Conservation (phyloP, 2,888 invertebrate genomes). For the Nemoura dubitans region DNA sequence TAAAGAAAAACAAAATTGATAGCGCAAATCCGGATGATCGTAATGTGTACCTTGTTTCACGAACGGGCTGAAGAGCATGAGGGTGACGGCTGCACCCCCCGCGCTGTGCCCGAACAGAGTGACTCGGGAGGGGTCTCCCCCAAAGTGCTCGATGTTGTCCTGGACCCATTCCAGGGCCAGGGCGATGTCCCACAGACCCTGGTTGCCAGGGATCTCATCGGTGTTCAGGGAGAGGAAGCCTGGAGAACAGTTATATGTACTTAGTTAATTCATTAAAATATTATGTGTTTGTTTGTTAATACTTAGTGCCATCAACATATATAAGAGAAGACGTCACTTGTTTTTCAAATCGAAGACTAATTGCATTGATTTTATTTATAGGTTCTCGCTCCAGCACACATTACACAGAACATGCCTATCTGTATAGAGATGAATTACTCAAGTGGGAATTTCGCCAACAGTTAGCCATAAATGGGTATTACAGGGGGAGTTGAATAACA, state of each 20-base stretch:
- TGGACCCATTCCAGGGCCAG: conserved; percentile 65
- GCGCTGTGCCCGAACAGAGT: conserved; percentile 67
- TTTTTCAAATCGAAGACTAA: not conserved
- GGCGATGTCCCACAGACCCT: conserved; percentile 63
- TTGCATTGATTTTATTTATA: no score
- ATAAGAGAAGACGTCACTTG: not conserved
- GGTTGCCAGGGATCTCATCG: conserved; percentile 65
- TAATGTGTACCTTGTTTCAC: conserved; percentile 52
- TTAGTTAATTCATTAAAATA: no score
- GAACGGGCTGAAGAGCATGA: conserved; percentile 61
- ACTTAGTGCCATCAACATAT: no score
- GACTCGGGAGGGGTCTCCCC: conserved; percentile 63
- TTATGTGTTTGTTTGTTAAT: no score
- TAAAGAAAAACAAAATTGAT: no score
- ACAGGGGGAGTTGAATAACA: no score
- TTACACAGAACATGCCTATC: no score
- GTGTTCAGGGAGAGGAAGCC: conserved; percentile 64
- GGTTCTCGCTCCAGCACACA: no score
- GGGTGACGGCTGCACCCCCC: conserved; percentile 62
- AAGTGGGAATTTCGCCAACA: no score
- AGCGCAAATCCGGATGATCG: no score
- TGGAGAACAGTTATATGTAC: conserved; percentile 50
- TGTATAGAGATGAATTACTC: no score
- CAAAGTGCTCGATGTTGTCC: conserved; percentile 62
- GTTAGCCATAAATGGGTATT: no score